Percentiles rank a stretch among this genome's conserved stretches.
These are phyloP conservation scores for Leptodirus hochenwartii DNA, from an alignment of 2,888 invertebrate genomes.

Conservation along the genomic window DNA sequence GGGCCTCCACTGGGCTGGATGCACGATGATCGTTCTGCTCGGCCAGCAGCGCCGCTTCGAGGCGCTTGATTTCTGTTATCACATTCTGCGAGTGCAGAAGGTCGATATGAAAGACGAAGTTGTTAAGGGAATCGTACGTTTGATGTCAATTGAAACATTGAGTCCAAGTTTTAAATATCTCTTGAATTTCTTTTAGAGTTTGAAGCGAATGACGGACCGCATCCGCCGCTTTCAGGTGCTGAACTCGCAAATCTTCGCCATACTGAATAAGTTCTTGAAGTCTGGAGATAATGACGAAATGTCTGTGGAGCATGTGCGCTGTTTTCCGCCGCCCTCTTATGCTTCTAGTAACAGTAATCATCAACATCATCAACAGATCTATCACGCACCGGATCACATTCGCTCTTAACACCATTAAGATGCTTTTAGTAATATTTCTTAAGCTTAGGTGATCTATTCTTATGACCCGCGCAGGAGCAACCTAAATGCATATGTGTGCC, in stretches of 20 bases:
- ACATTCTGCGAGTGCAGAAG: slow-evolving; percentile 85
- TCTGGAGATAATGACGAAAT: slow-evolving; percentile 64
- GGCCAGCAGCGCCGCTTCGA: slow-evolving; percentile 94
- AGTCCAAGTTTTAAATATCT: background rate
- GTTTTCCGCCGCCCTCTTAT: slow-evolving; percentile 89
- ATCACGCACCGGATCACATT: slow-evolving; percentile 40
- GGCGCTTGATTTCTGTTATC: slow-evolving; percentile 96
- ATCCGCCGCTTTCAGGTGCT: slow-evolving; percentile 95
- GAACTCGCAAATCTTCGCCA: slow-evolving; percentile 94
- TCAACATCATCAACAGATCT: slow-evolving; percentile 33
- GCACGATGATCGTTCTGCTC: slow-evolving; percentile 85
- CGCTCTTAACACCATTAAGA: too few relatives aligned
- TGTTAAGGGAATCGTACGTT: slow-evolving; percentile 85
- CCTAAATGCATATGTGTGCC: too few relatives aligned
- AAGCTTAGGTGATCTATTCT: too few relatives aligned
- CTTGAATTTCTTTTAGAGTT: slow-evolving; percentile 44
- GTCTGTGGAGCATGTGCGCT: slow-evolving; percentile 90
- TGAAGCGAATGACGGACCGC: slow-evolving; percentile 94
- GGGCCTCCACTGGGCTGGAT: slow-evolving; percentile 97
- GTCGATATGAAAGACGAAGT: slow-evolving; percentile 92
- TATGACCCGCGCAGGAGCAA: too few relatives aligned
- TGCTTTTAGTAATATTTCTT: too few relatives aligned
- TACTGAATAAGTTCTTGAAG: slow-evolving; percentile 83
- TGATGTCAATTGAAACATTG: slow-evolving; percentile 3
- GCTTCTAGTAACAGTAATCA: slow-evolving; percentile 33